Evolutionary conservation across 2,113 vertebrate species (phyloP), one percentile per base, ranked within the genome.

Genomic region (Dissostichus mawsoni): DNA sequence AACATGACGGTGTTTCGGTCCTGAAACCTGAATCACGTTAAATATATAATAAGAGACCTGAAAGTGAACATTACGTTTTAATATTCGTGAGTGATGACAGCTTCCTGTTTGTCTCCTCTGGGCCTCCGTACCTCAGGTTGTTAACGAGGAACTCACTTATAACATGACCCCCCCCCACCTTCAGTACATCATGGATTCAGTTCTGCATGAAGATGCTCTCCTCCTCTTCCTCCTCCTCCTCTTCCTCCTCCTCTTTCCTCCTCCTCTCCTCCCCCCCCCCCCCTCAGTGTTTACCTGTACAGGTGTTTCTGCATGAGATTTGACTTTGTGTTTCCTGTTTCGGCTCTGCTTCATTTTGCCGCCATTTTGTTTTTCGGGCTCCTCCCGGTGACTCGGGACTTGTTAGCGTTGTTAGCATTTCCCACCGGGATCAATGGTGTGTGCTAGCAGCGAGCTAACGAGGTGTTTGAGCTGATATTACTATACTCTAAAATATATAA

Each of bases 231-330:
- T 25, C 25, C 2, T 25, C 25, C 25, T 25, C 25, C 25, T 25
- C 2, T 2, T 25, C 25, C 2, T 25, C 25, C 25, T n/a, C 2
- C 25, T 3, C 25, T 2, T n/a, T 3, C 25, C 2, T 3, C 25
- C 25, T 3, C 25, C 25, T n/a, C 25, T 2, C n/a, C n/a, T n/a
- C 25, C 65, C 71, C 2, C 0, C 8, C 36, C 7, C 78, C 86
- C 87, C 78, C 67, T 70, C 36, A 1, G 75, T 53, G 76, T 85
- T 75, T 33, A 66, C 48, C 77, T 88, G 83, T 91, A 86, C 74
- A 83, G 23, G 51, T 52, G 75, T 83, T 81, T 56, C 71, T 92
- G 91, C 91, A 92, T 92, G 91, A 68, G 78, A 79, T 48, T 83
- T 71, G 80, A 89, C 65, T 85, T 86, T 11, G 84, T 92, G 88